Evolutionary conservation across 2,888 invertebrate species (phyloP).

Genomic region (Tiliacea citrago): DNA sequence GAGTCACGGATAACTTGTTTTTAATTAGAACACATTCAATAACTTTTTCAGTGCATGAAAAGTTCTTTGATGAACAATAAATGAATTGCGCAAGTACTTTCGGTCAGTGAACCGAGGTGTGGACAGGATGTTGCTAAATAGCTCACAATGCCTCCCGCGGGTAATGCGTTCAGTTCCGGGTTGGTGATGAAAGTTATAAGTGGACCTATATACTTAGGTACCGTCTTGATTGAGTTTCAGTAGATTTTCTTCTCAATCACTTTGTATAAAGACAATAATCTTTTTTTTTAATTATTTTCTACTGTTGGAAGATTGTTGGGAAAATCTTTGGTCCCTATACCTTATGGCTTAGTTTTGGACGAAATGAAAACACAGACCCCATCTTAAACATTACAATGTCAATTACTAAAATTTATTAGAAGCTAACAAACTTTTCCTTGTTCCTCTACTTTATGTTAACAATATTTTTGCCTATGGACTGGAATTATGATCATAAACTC

Average conservation of each 20-base stretch:
- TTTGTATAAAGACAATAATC: no score
- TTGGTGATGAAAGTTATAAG: conserved; percentile 57
- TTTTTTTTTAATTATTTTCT: no score
- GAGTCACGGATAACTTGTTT: conserved; percentile 4
- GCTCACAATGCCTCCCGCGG: conserved; percentile 75
- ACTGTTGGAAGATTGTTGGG: no score
- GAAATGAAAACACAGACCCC: not conserved
- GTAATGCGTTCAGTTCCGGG: conserved; percentile 73
- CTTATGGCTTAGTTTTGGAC: no score
- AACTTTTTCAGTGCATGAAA: conserved; percentile 55
- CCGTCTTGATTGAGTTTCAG: conserved; percentile 26
- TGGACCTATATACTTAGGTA: conserved; percentile 24
- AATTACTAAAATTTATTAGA: no score
- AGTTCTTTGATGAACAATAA: conserved; percentile 49
- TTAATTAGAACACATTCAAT: conserved; percentile 39
- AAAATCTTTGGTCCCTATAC: not conserved
- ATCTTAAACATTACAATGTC: no score
- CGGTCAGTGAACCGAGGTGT: conserved; percentile 67
- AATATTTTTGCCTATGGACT: not conserved
- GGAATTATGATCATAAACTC: not conserved
- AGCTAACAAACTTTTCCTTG: no score
- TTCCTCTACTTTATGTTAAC: not conserved
- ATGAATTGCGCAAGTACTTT: conserved; percentile 54
- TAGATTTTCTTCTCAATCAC: not conserved
- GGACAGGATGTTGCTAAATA: conserved; percentile 76